Evolutionary conservation across 2,113 vertebrate species (phyloP).

Genomic region (Lepus europaeus): DNA sequence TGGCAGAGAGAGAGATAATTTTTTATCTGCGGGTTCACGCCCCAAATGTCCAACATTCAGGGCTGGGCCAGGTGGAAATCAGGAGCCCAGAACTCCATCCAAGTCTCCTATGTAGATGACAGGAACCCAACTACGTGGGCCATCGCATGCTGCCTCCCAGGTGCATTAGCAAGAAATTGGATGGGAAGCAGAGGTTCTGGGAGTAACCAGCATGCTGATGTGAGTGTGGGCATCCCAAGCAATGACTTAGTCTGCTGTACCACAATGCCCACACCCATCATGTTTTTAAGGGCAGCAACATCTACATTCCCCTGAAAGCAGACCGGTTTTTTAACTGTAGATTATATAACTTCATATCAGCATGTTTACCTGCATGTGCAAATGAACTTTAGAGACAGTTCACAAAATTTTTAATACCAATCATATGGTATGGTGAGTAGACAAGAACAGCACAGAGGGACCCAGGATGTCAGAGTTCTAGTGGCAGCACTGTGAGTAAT

Average conservation of each 20-base stretch:
- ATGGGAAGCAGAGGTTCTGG: not conserved
- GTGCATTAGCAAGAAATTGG: too few relatives aligned
- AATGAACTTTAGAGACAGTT: not conserved
- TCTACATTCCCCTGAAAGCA: slow-evolving; percentile 16
- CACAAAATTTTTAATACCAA: not conserved
- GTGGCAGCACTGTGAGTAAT: not conserved
- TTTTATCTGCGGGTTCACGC: too few relatives aligned
- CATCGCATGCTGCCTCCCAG: too few relatives aligned
- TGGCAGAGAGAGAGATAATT: too few relatives aligned
- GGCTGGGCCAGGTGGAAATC: too few relatives aligned
- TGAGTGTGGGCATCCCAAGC: too few relatives aligned
- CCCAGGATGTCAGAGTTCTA: not conserved
- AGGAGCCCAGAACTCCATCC: too few relatives aligned
- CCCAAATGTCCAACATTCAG: too few relatives aligned
- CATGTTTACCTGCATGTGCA: not conserved
- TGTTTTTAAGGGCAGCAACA: not conserved
- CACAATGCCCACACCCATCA: too few relatives aligned
- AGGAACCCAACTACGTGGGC: too few relatives aligned
- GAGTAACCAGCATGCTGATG: not conserved
- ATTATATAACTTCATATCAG: not conserved
- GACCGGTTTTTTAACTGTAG: slow-evolving; percentile 8
- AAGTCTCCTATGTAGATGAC: too few relatives aligned
- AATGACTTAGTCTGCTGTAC: too few relatives aligned
- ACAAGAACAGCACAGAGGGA: not conserved
- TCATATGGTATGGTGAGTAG: not conserved